Base-by-base conservation (phyloP, 30 jellyfish, hydroid and myxozoan genomes). In the Aurelia sp. region DNA sequence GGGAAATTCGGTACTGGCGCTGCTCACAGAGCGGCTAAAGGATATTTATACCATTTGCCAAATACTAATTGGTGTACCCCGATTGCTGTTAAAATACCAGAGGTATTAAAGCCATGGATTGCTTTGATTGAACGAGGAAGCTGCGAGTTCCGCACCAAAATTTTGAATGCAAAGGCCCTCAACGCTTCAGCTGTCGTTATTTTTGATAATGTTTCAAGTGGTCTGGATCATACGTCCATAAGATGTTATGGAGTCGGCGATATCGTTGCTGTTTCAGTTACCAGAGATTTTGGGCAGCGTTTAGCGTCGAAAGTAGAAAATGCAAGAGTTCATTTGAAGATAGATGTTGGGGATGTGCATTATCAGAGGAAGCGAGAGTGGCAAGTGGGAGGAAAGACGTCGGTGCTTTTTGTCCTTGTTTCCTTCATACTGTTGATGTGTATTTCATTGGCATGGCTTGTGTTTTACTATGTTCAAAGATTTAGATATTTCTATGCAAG, bases 401-500 rank as follows among this genome's bases (percentile, higher is more conserved):
- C 98, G 0, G 98, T 93, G 11, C 86, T 93, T 2, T 93, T 93
- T 68, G 98, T 93, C 23, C 65, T 93, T 84, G 98, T 93, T 30
- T 93, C 98, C 16, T 93, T 93, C 85, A 93, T 93, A 66, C 62
- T 93, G 88, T 81, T 93, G 80, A 93, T 93, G 98, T 93, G 98
- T 73, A 93, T 93, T 18, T 93, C 98, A 3, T 64, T 93, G 65
- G 98, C 98, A 5, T 93, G 98, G 98, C 93, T 93, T 52, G 98
- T 93, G 31, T 93, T 93, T 73, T 93, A 93, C 79, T 93, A 93
- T 50, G 98, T 93, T 16, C 98, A 93, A 66, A 62, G 97, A 65
- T 93, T 93, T 23, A 85, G 98, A 48, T 92, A 93, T 73, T 87
- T 88, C 70, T 93, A 93, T 66, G 90, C 96, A 20, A 87, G 94